Percentiles rank a stretch among this genome's conserved stretches.
These are phyloP conservation scores for Saccostrea echinata DNA, from an alignment of 1,140 invertebrate genomes.

Conservation along the genomic window DNA sequence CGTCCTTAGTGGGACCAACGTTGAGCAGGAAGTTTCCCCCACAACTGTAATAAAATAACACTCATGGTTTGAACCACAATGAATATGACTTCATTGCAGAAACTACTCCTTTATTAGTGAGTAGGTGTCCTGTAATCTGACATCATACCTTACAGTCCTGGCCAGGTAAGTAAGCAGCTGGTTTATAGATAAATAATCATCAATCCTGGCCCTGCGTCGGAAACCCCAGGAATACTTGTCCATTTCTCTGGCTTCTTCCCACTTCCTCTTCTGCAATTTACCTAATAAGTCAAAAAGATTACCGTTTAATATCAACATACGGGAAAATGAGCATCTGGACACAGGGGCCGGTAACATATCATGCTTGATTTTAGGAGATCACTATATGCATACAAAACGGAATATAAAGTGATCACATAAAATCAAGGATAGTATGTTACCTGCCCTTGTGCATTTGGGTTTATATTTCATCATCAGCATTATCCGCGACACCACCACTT, in stretches of 20 bases:
- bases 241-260: slow-evolving; percentile 88
- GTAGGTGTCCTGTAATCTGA: not conserved
- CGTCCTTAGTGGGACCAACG: slow-evolving; percentile 93
- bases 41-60: slow-evolving; percentile 79
- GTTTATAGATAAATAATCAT: slow-evolving; percentile 86
- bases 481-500: too few species aligned
- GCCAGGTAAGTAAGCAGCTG: slow-evolving; percentile 88
- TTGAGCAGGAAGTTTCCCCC: slow-evolving; percentile 94
- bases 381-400: too few species aligned
- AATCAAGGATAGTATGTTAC: too few species aligned
- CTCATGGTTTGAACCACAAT: not conserved
- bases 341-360: too few species aligned
- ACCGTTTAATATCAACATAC: too few species aligned
- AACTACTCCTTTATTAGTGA: not conserved
- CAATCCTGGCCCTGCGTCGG: slow-evolving; percentile 85
- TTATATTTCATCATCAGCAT: too few species aligned
- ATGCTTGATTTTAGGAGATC: too few species aligned
- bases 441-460: too few species aligned
- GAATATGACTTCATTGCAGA: not conserved
- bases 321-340: too few species aligned
- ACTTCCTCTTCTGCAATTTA: slow-evolving; percentile 77
- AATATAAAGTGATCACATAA: too few species aligned
- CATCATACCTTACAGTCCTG: slow-evolving; percentile 83
- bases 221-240: slow-evolving; percentile 89
- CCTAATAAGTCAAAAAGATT: slow-evolving; percentile 55